These are phyloP conservation scores for Cuculus canorus DNA, from an alignment of 2,797 vertebrate species.

Conservation along the genomic window DNA sequence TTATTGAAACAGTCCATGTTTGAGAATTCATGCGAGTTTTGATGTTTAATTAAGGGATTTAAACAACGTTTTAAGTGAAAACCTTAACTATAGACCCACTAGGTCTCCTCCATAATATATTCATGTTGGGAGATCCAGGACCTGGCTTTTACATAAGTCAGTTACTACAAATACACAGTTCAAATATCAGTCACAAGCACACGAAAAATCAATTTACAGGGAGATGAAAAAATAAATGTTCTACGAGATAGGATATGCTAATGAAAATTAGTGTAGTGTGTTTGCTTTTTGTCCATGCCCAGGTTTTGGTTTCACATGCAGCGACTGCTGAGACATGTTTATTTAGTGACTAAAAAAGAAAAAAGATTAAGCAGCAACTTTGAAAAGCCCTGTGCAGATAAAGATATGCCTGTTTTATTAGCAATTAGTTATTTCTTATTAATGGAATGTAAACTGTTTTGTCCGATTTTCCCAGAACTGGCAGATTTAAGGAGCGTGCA, in stretches of 20 bases:
- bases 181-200: conserved; percentile 65
- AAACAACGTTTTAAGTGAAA: conserved; percentile 60
- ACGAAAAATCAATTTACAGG: conserved; percentile 69
- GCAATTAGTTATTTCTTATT: conserved; percentile 58
- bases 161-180: conserved; percentile 68
- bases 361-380: conserved; percentile 56
- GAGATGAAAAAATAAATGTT: conserved; percentile 70
- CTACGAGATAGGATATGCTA: conserved; percentile 59
- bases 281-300: conserved; percentile 58
- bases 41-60: conserved; percentile 72
- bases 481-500: conserved; percentile 20
- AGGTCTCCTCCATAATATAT: conserved; percentile 56
- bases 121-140: conserved; percentile 55
- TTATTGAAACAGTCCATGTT: conserved; percentile 66
- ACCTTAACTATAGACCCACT: conserved; percentile 18
- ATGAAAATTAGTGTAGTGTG: conserved; percentile 61
- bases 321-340: conserved; percentile 40
- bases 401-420: conserved; percentile 39
- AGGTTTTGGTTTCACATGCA: conserved; percentile 57
- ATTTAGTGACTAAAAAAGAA: conserved; percentile 57
- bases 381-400: conserved; percentile 52
- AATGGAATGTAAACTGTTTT: conserved; percentile 39
- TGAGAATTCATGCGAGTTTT: conserved; percentile 42
- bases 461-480: conserved; percentile 33
- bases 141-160: conserved; percentile 60